These are phyloP conservation scores for Cerastis leucographa DNA, from an alignment of 2,888 invertebrate species.

Conservation along the genomic window DNA sequence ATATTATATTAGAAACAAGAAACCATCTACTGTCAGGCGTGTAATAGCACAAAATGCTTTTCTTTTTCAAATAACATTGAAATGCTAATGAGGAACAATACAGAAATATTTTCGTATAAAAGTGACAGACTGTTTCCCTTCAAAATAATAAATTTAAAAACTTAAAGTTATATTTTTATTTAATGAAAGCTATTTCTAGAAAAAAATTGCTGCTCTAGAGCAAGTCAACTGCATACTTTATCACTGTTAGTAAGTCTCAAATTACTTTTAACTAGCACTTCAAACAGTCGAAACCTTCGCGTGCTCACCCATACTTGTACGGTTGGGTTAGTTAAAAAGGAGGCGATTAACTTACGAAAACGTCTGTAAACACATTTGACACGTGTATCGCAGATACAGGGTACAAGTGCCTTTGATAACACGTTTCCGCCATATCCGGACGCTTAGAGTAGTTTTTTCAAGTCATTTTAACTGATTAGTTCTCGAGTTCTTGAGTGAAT, in stretches of 20 bases:
- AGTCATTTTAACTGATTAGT: slow-evolving; percentile 71
- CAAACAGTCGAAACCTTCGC: slow-evolving; percentile 66
- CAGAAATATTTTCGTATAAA: slow-evolving; percentile 1
- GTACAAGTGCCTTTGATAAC: slow-evolving; percentile 80
- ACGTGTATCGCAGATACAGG: slow-evolving; percentile 83
- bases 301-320: slow-evolving; percentile 67
- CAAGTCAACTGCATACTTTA: slow-evolving; percentile 30
- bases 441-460: slow-evolving; percentile 73
- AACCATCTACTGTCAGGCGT: not conserved
- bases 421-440: slow-evolving; percentile 80
- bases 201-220: slow-evolving; percentile 23
- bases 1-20: not conserved
- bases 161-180: slow-evolving; percentile 20
- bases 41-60: not conserved
- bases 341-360: slow-evolving; percentile 78
- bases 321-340: slow-evolving; percentile 73
- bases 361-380: slow-evolving; percentile 83
- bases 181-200: slow-evolving; percentile 14
- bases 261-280: slow-evolving; percentile 47
- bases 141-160: slow-evolving; percentile 12
- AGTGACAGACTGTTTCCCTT: slow-evolving; percentile 5
- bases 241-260: slow-evolving; percentile 28
- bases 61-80: not conserved
- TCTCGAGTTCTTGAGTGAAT: slow-evolving; percentile 71
- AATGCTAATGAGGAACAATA: not conserved